phyloP scores from a whole-genome alignment of 2,113 vertebrate species.

The Halcyon senegalensis region DNA sequence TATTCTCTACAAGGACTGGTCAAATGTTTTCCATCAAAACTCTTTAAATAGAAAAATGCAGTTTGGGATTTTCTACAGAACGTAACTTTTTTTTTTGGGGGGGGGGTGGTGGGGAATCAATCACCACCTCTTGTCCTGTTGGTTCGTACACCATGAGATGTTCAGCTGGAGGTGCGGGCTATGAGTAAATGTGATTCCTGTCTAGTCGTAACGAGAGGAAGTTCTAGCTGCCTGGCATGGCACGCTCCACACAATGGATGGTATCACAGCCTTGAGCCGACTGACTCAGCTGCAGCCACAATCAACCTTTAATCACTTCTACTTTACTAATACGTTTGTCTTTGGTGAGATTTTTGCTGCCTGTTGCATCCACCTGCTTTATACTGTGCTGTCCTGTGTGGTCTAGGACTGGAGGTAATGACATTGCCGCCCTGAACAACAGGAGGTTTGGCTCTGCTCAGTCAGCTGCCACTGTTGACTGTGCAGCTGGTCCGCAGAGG shows the following conservation, averaged over 20 bases:
- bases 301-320: not conserved
- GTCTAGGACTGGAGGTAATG: not conserved
- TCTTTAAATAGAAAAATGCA: not conserved
- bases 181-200: not conserved
- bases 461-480: not conserved
- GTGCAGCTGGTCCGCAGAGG: not conserved
- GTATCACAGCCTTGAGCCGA: not conserved
- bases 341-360: not conserved
- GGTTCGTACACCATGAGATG: fast-evolving
- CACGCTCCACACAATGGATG: fast-evolving
- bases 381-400: fast-evolving
- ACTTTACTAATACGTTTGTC: not conserved
- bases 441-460: not conserved
- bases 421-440: not conserved
- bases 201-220: not conserved
- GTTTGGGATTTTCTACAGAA: not conserved
- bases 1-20: not conserved
- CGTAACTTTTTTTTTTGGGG: not conserved
- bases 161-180: fast-evolving
- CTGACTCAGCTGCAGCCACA: not conserved
- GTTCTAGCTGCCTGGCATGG: not conserved
- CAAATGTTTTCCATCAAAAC: not conserved
- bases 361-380: not conserved
- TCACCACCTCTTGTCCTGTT: not conserved
- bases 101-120: no score